A percentile compares a stretch with the other conserved stretches of the same genome.
Conservation (phyloP, 2,888 invertebrate species). For the Oscheius sp. region DNA sequence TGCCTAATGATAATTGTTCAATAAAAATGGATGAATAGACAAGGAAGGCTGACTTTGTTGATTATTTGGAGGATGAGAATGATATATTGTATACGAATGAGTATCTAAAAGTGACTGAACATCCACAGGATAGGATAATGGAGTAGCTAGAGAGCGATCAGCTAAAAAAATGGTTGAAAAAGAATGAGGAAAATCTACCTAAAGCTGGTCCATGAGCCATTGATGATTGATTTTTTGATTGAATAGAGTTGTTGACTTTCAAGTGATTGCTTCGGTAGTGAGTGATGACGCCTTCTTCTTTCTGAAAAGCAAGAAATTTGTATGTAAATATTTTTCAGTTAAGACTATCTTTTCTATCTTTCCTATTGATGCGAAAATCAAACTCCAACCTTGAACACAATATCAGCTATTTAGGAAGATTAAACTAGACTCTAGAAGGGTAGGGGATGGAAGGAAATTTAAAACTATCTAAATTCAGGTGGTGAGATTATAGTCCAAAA, state of each 20-base stretch:
- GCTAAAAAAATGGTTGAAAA: not conserved
- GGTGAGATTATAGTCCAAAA: too few species aligned
- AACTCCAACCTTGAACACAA: too few species aligned
- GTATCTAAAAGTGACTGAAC: constrained; percentile 47
- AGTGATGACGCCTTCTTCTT: not conserved
- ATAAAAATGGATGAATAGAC: constrained; percentile 1
- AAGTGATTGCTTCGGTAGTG: not conserved
- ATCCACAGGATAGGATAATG: constrained; percentile 34
- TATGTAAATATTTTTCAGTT: not conserved
- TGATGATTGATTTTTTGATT: not conserved
- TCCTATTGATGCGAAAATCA: too few species aligned
- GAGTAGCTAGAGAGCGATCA: constrained; percentile 29
- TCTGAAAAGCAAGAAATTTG: not conserved
- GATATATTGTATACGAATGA: constrained; percentile 37
- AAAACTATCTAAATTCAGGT: too few species aligned
- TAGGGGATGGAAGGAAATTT: too few species aligned
- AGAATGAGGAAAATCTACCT: not conserved
- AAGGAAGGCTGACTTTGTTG: not conserved
- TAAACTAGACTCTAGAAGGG: too few species aligned
- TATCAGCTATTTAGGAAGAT: too few species aligned
- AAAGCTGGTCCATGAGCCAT: not conserved
- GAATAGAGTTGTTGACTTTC: not conserved
- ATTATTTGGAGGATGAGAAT: not conserved
- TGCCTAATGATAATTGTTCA: constrained; percentile 1
- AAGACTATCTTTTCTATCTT: not conserved